Evolutionary conservation across 2,888 invertebrate genomes (phyloP), one percentile per base, ranked within the genome.

Genomic region (Dicyrtoma fusca): DNA sequence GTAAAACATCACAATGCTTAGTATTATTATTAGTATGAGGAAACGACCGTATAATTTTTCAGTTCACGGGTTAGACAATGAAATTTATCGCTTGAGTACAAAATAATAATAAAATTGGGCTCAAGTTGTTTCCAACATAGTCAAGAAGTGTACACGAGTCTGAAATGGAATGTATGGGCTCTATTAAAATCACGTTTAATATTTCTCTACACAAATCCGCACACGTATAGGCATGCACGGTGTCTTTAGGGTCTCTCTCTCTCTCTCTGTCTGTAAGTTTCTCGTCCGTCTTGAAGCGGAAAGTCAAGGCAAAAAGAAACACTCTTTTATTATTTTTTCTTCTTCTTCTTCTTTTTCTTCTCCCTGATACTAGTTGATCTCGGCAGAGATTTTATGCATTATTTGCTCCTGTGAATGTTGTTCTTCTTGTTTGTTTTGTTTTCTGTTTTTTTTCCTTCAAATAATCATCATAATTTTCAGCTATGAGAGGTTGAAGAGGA

Each of bases 31-130:
- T 61, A 42, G 19, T 21, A 65, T 42, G 53, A 51, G 65, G 65
- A 65, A 65, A 65, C 65, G 23, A 5, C 51, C 34, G 49, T 51
- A 17, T 11, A 65, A 65, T 65, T 65, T 65, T 65, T 65, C 53
- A 65, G 65, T 65, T 65, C 53, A 65, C 53, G 51, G 26, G 65
- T 53, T 65, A 65, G 65, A 53, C 65, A 53, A 51, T n/a, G 51
- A 64, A 65, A 65, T 65, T 65, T 65, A 65, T 65, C 51, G 65
- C 65, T 26, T 34, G 44, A 14, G 61, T 49, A 14, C 49, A 49
- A 49, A 11, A 14, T 17, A 14, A 17, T 17, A 49, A 61, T 34
- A 61, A 11, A 61, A 44, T 61, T 19, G n/a, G 61, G 14, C 5
- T 1, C 13, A 11, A 42, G 13, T 25, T 5, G 3, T 17, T 19